Percentiles rank a stretch among this genome's conserved stretches.
Conservation (phyloP, 2,888 invertebrate genomes). For the Choreutis nemorana region DNA sequence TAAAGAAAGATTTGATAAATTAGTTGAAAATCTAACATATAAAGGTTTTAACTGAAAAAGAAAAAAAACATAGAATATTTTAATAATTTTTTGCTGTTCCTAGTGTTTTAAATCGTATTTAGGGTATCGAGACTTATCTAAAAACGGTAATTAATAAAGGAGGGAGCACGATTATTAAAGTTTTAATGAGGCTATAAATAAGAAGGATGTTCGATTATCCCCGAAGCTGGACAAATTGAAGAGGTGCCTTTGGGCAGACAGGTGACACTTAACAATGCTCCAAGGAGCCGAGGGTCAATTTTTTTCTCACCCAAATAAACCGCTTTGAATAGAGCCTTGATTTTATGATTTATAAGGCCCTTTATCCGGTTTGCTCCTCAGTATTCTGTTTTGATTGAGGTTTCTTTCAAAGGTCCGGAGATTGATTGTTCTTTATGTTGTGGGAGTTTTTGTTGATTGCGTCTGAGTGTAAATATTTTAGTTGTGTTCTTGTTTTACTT, state of each 20-base stretch:
- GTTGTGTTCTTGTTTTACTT: conserved; percentile 28
- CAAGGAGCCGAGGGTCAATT: conserved; percentile 44
- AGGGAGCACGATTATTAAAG: conserved; percentile 51
- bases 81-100: too few relatives aligned
- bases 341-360: conserved; percentile 63
- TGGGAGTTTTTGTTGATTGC: conserved; percentile 55
- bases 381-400: conserved; percentile 64
- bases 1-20: too few relatives aligned
- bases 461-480: conserved; percentile 52
- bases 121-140: too few relatives aligned
- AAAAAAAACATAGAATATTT: too few relatives aligned
- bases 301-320: conserved; percentile 49
- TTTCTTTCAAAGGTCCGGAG: conserved; percentile 53
- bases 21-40: too few relatives aligned
- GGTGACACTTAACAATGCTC: conserved; percentile 33
- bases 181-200: conserved; percentile 60
- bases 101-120: too few relatives aligned
- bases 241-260: conserved; percentile 39
- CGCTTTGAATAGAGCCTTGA: conserved; percentile 56
- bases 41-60: too few relatives aligned
- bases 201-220: conserved; percentile 43
- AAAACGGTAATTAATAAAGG: conserved; percentile 23
- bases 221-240: conserved; percentile 54
- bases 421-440: conserved; percentile 61
- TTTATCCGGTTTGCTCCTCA: conserved; percentile 54